Base-by-base conservation (phyloP, 2,113 vertebrate genomes). In the Ictalurus punctatus region DNA sequence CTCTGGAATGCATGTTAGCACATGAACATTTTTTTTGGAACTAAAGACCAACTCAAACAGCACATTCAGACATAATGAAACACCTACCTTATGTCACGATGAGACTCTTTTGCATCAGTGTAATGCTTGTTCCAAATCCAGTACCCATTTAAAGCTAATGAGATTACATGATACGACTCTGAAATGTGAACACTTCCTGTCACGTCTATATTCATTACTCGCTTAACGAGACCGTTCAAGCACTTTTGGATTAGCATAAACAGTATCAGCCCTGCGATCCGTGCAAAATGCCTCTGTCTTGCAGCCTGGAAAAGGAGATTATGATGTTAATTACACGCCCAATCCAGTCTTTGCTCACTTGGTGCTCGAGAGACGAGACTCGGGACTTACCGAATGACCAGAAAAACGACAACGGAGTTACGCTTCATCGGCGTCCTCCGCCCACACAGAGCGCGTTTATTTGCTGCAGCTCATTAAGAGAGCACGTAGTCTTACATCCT, bases 361-460 rank as follows among this genome's bases (percentile, higher is more conserved):
- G 59, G 83, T n/a, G 81, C 89, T 92, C 80, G 54, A 63, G 80
- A 82, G 81, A 87, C 2, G 83, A 81, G 23, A 44, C 84, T 59
- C 71, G 21, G 92, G 91, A 96, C 95, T 95, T 95, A 96, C 94
- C 93, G 91, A 94, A 89, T 91, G 93, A 92, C 89, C 93, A 92
- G 92, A 92, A 92, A 92, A 93, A 90, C 76, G 89, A 92, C 89
- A 93, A 92, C 92, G 91, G 90, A 83, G 88, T 85, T 91, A 92
- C 84, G 91, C 90, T 90, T 91, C 90, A 92, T 87, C 90, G 54
- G 84, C 85, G 87, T 92, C 83, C 78, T 83, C 61, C 48, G 27
- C 30, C 71, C 58, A 79, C 54, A 79, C 58, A n/a, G 52, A 59
- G 34, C 61, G 67, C 2, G 14, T 59, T 23, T 48, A 4, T 48